Base-by-base conservation (phyloP, 2,113 vertebrate genomes). In the Hymenochirus boettgeri region DNA sequence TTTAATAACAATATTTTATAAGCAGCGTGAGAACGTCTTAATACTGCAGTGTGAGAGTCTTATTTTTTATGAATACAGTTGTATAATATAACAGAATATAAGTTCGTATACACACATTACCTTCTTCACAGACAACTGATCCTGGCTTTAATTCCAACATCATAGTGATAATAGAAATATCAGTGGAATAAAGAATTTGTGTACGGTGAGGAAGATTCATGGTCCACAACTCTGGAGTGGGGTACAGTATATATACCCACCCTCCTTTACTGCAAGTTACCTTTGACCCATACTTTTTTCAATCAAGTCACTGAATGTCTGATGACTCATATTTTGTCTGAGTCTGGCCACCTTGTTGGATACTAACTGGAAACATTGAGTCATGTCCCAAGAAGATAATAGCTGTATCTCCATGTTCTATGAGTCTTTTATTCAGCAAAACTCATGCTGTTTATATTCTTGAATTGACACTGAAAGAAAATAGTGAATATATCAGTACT, bases 141-240 rank as follows among this genome's bases (percentile, higher is more conserved):
- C 96, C 95, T 0, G 96, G 96, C 73, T 94, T 95, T 70, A 99
- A 86, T 70, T 99, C 96, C 77, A 99, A 78, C 95, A 98, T 97
- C 91, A 98, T 93, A 67, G 91, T 96, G 79, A 99, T 89, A 63
- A 90, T 82, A 53, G 96, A 91, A 37, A 99, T 98, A 79, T 99
- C 96, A 0, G 96, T 94, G 61, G 92, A 93, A 81, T 99, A 99
- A 12, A 99, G 90, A 73, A 99, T 99, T 79, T 99, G 96, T 0
- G 96, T 99, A 72, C 96, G 93, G 73, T 99, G 96, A 0, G 94
- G 94, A 63, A 99, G 87, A 69, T 89, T 91, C 70, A 95, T 75
- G 0, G 96, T 99, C 96, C 96, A 99, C 51, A 99, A 83, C 65
- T 99, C 96, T 0, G 94, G 93, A 0, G 96, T 99, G 1, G 95